phyloP scores from a whole-genome alignment of 1,140 invertebrate genomes.

The Propsilocerus akamusi region DNA sequence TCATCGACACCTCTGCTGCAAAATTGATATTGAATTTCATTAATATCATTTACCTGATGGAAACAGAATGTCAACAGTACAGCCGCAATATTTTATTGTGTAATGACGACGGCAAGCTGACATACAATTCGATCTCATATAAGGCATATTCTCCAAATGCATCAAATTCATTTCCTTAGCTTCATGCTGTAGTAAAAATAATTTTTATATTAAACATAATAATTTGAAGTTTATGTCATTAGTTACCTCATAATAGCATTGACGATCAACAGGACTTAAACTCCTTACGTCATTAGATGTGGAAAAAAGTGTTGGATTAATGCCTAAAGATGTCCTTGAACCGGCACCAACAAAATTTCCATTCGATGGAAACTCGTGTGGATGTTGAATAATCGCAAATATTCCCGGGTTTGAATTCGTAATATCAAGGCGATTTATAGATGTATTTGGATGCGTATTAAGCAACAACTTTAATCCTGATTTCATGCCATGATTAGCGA shows the following conservation, averaged over 20 bases:
- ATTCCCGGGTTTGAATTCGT: not conserved
- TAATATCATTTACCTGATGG: slow-evolving; percentile 15
- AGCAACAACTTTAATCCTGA: slow-evolving; percentile 10
- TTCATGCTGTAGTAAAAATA: not conserved
- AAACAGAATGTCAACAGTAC: slow-evolving; percentile 20
- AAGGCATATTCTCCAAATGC: not conserved
- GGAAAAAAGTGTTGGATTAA: slow-evolving; percentile 19
- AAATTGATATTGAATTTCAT: too few relatives aligned
- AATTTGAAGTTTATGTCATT: not conserved
- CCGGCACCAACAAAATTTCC: slow-evolving; percentile 13
- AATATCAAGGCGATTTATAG: not conserved
- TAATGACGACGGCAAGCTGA: slow-evolving; percentile 22
- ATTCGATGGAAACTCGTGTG: slow-evolving; percentile 16
- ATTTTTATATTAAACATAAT: not conserved
- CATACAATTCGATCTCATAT: slow-evolving; percentile 14
- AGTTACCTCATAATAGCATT: slow-evolving; percentile 19
- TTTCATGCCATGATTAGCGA: slow-evolving; percentile 13
- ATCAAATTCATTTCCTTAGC: slow-evolving; percentile 10
- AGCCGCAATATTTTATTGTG: slow-evolving; percentile 19
- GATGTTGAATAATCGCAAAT: slow-evolving; percentile 15
- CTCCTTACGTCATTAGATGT: slow-evolving; percentile 17
- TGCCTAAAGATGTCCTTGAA: slow-evolving; percentile 14
- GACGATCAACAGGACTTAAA: slow-evolving; percentile 13
- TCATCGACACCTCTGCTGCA: too few relatives aligned
- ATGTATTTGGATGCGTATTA: not conserved